Evolutionary conservation across 2,113 vertebrate species (phyloP), one percentile per base, ranked within the genome.

Genomic region (Aptenodytes forsteri): DNA sequence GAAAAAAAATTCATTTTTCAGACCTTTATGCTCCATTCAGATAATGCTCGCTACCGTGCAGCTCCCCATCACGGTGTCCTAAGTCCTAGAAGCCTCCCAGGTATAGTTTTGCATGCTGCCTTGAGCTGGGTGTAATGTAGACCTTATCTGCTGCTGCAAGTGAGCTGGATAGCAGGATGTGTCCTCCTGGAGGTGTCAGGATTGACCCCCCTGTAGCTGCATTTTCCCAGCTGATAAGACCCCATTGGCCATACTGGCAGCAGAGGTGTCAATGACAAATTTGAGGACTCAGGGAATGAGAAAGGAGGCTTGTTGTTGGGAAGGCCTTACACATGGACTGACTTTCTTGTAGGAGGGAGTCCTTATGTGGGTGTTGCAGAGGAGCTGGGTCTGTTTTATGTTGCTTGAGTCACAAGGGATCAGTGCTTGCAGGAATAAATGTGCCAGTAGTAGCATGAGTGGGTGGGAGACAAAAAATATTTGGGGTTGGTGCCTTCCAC

Each of bases 401-500:
- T 65, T 82, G 38, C 61, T 86, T 93, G 76, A 95, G 69, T 93
- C 79, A 87, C 3, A 1, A 86, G 73, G 44, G 29, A 89, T 83
- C 40, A 46, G 40, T 23, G 54, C 65, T 79, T 56, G 75, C 76
- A 93, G 62, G 59, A 95, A 38, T 65, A 86, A 95, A 89, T 3
- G 20, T 80, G 80, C 65, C 38, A 26, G 71, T 29, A 88, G 72
- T 22, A 78, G 67, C 26, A n/a, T 12, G 73, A 94, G 76, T 73
- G 67, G 58, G 86, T 67, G 80, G 66, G 87, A 91, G 42, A 75
- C 32, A 67, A 91, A 84, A 93, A 89, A 44, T 64, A 79, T 72
- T 69, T 67, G 73, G 61, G 84, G 71, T n/a, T 97, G 75, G 62
- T 93, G 65, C 83, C 64, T 86, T 88, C 69, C 16, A 59, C 66